A percentile compares a stretch with the other conserved stretches of the same genome.
These are phyloP conservation scores for Myotis planiceps DNA, from an alignment of 2,797 vertebrate genomes.

Conservation along the genomic window DNA sequence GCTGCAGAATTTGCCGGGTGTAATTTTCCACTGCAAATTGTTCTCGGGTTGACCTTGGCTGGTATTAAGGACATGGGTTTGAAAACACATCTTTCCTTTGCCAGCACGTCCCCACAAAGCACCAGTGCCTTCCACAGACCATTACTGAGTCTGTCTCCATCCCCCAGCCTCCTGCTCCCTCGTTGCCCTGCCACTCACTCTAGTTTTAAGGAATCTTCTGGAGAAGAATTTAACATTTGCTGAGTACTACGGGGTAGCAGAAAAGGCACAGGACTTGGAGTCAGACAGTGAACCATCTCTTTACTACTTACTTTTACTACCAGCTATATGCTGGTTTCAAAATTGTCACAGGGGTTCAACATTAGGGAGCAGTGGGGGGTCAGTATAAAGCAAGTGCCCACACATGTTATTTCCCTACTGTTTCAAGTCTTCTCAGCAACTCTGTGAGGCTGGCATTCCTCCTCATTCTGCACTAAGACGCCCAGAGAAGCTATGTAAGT, in stretches of 20 bases:
- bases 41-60: constrained; percentile 56
- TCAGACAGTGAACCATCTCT: not conserved
- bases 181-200: not conserved
- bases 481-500: not conserved
- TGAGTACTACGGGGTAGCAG: not conserved
- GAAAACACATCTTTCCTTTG: constrained; percentile 74
- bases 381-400: not conserved
- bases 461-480: not conserved
- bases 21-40: constrained; percentile 74
- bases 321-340: not conserved
- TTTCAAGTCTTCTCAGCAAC: not conserved
- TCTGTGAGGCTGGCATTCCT: not conserved
- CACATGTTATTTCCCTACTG: not conserved
- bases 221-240: not conserved
- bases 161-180: not conserved
- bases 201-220: not conserved
- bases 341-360: not conserved
- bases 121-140: constrained; percentile 18
- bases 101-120: constrained; percentile 42
- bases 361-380: not conserved
- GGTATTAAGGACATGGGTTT: constrained; percentile 68
- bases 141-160: not conserved
- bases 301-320: not conserved
- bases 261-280: not conserved
- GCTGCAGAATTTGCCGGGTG: constrained; percentile 51